Conservation (phyloP, 2,113 vertebrate species). For the Phainopepla nitens region DNA sequence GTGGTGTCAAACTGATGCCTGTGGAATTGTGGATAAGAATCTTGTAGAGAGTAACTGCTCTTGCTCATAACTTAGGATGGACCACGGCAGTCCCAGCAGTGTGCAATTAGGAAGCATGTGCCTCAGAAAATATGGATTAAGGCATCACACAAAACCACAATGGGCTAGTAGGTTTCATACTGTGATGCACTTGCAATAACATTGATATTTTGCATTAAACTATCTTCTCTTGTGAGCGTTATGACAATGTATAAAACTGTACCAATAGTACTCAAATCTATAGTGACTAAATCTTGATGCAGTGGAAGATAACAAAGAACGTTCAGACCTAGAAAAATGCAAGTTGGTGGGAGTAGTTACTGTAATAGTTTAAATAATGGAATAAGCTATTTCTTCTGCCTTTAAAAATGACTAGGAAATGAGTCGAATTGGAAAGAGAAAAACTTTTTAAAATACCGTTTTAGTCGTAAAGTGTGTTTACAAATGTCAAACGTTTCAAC, state of each 20-base stretch:
- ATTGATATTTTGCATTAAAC: background rate
- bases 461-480: background rate
- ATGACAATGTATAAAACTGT: background rate
- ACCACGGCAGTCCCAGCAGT: background rate
- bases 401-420: background rate
- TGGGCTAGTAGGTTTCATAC: background rate
- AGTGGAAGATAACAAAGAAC: background rate
- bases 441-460: background rate
- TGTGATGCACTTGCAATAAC: background rate
- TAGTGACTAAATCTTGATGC: background rate
- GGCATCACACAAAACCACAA: background rate
- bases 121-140: background rate
- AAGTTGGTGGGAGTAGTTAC: background rate
- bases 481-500: conserved; percentile 25
- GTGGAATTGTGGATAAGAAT: background rate
- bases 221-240: background rate
- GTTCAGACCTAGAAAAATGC: background rate
- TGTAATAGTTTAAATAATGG: background rate
- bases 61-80: background rate
- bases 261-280: background rate
- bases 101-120: background rate
- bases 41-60: background rate
- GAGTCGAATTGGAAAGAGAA: background rate
- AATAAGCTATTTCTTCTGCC: background rate
- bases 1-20: background rate